Base-by-base conservation (phyloP, 1,140 invertebrate species). In the Pachyrhynchus sulphureomaculatus region DNA sequence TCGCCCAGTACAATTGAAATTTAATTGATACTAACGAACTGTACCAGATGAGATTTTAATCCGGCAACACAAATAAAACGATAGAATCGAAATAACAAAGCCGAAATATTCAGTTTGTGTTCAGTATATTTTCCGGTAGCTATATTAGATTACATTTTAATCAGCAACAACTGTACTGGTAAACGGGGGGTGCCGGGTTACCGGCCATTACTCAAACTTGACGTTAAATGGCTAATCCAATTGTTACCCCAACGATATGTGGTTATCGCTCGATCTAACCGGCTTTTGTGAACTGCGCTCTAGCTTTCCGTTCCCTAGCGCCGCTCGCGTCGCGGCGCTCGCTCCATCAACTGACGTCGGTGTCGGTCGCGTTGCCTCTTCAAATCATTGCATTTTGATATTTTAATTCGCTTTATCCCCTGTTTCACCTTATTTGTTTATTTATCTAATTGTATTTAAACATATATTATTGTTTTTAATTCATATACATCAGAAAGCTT, bases 81-180 rank as follows among this genome's bases (percentile, higher is more conserved):
- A 69, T 71, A 53, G 55, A 66, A 64, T 69, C 63, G 63, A 69
- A 63, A 66, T 64, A 69, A 68, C 62, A 71, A 71, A 71, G 64
- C 61, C 62, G 57, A 71, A 71, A 71, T 69, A 71, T 69, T 71
- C 65, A 54, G 64, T 68, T 65, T 53, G 63, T 58, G 67, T 66
- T 71, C 66, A 56, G 67, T 70, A 71, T 69, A 70, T 74, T 74
- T 73, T 69, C 70, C 69, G 72, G 72, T 58, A 61, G 70, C 68
- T 68, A 73, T 76, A 76, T 76, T 76, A 76, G 74, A 76, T 76
- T 76, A 76, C 72, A 75, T 75, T 76, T 76, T 76, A 76, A 76
- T 76, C 74, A 76, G 69, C 70, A 71, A 60, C 66, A 64, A 61
- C 58, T 62, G 65, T 60, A 60, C 64, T 62, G 64, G 64, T 54